Evolutionary conservation across 2,888 invertebrate genomes (phyloP).

Genomic region (Himalopsyche kuldschensis): DNA sequence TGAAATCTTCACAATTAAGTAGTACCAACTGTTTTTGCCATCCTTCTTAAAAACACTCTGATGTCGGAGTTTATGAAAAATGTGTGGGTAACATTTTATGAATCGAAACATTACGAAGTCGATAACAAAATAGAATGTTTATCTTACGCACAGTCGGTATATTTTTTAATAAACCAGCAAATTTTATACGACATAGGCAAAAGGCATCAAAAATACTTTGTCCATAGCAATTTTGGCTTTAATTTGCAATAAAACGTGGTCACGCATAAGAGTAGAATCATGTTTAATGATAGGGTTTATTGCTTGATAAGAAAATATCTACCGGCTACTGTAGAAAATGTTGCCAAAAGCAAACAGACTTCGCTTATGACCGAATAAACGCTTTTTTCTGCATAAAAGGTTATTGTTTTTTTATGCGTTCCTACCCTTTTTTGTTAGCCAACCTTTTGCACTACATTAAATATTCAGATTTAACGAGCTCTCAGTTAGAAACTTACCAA

Average conservation of each 20-base stretch:
- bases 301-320: not conserved
- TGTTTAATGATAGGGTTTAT: conserved; percentile 1
- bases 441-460: not conserved
- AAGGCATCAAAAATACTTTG: not conserved
- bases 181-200: not conserved
- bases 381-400: not conserved
- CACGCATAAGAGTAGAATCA: not conserved
- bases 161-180: not conserved
- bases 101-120: not conserved
- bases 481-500: not conserved
- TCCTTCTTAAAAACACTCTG: no score
- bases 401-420: not conserved
- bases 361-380: not conserved
- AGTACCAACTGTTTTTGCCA: no score
- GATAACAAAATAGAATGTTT: not conserved
- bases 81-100: not conserved
- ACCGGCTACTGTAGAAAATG: not conserved
- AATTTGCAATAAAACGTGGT: not conserved
- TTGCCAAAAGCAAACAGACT: not conserved
- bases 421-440: not conserved
- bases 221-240: not conserved
- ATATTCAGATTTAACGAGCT: not conserved
- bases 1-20: no score
- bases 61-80: no score
- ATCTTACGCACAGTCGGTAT: not conserved